Percentiles rank a stretch among this genome's conserved stretches.
phyloP scores from a whole-genome alignment of 2,888 invertebrate species.

The Stenchaetothrips biformis region DNA sequence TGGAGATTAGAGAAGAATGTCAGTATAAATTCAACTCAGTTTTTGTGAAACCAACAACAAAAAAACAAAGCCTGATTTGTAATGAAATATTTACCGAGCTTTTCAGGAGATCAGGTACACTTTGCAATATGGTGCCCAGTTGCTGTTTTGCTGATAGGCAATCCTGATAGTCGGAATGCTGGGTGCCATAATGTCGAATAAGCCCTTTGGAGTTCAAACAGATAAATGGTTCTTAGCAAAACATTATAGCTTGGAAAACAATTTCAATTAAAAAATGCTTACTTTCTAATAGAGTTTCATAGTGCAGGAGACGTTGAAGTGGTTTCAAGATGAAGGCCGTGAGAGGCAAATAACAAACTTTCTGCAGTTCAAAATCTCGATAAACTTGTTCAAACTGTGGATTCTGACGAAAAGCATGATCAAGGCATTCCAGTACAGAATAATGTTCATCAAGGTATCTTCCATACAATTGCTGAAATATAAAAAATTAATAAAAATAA shows the following conservation, averaged over 20 bases:
- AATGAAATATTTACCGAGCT: constrained; percentile 38
- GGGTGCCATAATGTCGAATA: constrained; percentile 65
- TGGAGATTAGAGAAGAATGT: constrained; percentile 37
- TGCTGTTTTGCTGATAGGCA: constrained; percentile 61
- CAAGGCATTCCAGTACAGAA: constrained; percentile 71
- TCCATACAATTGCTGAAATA: constrained; percentile 56
- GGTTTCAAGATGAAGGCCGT: constrained; percentile 77
- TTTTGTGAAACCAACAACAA: constrained; percentile 16
- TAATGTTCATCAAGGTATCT: constrained; percentile 69
- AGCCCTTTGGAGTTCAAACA: constrained; percentile 49
- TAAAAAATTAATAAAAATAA: constrained; percentile 31
- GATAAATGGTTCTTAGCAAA: neutral
- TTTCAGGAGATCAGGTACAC: constrained; percentile 36
- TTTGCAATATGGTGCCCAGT: constrained; percentile 44
- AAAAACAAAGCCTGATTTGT: neutral
- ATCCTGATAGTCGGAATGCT: constrained; percentile 64
- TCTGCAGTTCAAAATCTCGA: constrained; percentile 74
- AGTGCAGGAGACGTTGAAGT: constrained; percentile 78
- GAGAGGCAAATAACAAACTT: constrained; percentile 80
- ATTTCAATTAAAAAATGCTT: constrained; percentile 44
- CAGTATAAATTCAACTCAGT: neutral
- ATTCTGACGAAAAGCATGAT: constrained; percentile 68
- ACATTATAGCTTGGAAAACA: neutral
- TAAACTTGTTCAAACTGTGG: constrained; percentile 64
- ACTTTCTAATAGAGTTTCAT: constrained; percentile 70